Base-by-base conservation (phyloP, 2,888 invertebrate genomes). In the Thera obeliscata region DNA sequence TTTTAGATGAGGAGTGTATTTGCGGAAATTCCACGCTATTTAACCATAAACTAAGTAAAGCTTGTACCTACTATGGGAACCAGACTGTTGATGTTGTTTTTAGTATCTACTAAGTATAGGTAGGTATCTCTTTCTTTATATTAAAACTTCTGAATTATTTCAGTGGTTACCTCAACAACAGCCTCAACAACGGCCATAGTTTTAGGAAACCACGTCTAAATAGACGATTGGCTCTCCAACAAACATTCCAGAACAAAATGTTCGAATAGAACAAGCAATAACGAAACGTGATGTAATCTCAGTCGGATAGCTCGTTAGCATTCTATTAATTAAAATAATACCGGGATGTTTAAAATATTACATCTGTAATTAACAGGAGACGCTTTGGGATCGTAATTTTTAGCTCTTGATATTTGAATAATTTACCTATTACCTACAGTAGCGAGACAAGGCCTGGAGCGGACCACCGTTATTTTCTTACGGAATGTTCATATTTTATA, bases 321-420 rank as follows among this genome's bases (percentile, higher is more conserved):
- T 66, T 66, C 61, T 59, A 67, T 75, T 74, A 71, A 74, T 75
- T 74, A 72, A 69, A 65, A 70, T 64, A 64, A 72, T 72, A 63
- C 63, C 61, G 49, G 52, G 50, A 60, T 63, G 59, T 33, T 63
- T 55, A 65, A 66, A 59, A 60, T 62, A 66, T 67, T 55, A 54
- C 61, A 36, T 56, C 58, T 22, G 58, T 66, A 56, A 64, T 72
- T 67, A 70, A 57, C 56, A 49, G 54, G 66, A 65, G 59, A 66
- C 59, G 43, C 7, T 58, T 54, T 63, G 35, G 56, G 63, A 54
- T 61, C 69, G 66, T 69, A 61, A 59, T 69, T 69, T 63, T 57
- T 57, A 66, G 9, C 63, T 64, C 43, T 61, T 59, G 58, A 41
- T 69, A 56, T 69, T 69, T 65, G 62, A 59, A 69, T 69, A 65